Evolutionary conservation across 2,888 invertebrate genomes (phyloP).

Genomic region (Sphaeridia pumilis): DNA sequence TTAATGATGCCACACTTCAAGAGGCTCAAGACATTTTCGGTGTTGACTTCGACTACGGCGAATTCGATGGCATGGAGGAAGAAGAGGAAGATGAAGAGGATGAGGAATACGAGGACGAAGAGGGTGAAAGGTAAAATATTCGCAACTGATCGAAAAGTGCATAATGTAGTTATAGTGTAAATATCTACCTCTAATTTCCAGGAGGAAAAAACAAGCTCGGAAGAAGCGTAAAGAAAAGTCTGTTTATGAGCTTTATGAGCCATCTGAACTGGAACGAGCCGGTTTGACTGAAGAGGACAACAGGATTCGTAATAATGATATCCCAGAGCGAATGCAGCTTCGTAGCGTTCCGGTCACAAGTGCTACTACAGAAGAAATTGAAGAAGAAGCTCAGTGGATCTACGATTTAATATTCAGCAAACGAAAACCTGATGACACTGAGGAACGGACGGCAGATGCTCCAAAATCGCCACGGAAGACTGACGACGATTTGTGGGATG

Average conservation of each 20-base stretch:
- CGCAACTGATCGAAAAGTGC: neutral
- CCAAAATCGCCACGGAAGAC: neutral
- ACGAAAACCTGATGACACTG: neutral
- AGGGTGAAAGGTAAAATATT: slow-evolving; percentile 20
- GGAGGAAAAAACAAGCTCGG: slow-evolving; percentile 60
- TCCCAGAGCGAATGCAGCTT: slow-evolving; percentile 85
- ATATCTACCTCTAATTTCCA: neutral
- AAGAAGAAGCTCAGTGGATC: slow-evolving; percentile 96
- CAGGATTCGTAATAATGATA: slow-evolving; percentile 75
- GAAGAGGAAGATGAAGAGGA: slow-evolving; percentile 68
- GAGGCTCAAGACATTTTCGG: slow-evolving; percentile 99
- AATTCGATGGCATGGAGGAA: slow-evolving; percentile 74
- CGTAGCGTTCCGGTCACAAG: slow-evolving; percentile 74
- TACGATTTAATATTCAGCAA: slow-evolving; percentile 78
- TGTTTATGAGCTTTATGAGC: slow-evolving; percentile 91
- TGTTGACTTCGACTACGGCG: slow-evolving; percentile 93
- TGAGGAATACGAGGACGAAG: slow-evolving; percentile 63
- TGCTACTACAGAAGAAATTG: slow-evolving; percentile 71
- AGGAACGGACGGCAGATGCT: neutral
- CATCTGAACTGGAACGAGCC: slow-evolving; percentile 88
- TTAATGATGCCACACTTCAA: slow-evolving; percentile 83
- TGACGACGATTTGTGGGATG: neutral
- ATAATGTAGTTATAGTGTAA: neutral
- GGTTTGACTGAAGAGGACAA: slow-evolving; percentile 91
- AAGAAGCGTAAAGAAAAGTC: slow-evolving; percentile 71